These are phyloP conservation scores for Perizoma flavofasciatum DNA, from an alignment of 2,888 invertebrate species.

Conservation along the genomic window DNA sequence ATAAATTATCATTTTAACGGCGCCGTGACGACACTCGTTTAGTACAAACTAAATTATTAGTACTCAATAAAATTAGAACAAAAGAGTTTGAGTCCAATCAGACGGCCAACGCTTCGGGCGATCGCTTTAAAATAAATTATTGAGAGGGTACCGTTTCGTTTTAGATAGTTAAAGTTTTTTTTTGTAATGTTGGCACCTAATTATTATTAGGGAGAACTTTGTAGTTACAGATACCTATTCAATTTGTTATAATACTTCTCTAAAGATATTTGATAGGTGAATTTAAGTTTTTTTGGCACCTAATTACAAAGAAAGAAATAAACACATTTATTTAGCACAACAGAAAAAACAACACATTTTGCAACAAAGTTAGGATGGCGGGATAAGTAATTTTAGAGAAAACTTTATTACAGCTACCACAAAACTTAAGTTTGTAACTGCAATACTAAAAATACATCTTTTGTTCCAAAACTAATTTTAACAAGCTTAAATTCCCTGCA, in stretches of 20 bases:
- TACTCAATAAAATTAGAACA: conserved; percentile 67
- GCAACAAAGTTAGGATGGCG: no score
- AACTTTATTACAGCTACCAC: no score
- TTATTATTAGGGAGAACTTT: neutral
- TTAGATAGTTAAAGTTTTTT: conserved; percentile 14
- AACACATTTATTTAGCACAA: no score
- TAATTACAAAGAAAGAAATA: no score
- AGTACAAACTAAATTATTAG: conserved; percentile 54
- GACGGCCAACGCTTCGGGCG: conserved; percentile 38
- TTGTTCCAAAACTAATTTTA: neutral
- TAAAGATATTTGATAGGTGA: no score
- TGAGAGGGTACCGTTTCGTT: conserved; percentile 6
- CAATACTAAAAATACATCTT: neutral
- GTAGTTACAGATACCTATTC: neutral
- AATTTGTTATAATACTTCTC: no score
- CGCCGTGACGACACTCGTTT: conserved; percentile 45
- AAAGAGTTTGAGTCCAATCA: conserved; percentile 55
- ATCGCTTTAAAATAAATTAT: conserved; percentile 18
- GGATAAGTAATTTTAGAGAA: no score
- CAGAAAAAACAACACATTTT: no score
- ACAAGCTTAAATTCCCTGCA: neutral
- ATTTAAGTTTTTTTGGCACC: no score
- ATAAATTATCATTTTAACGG: conserved; percentile 75
- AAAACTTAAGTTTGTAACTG: no score
- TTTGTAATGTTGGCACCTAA: conserved; percentile 13